Percentiles rank a stretch among this genome's conserved stretches.
These are phyloP conservation scores for Chouioia cunea DNA, from an alignment of 2,888 invertebrate genomes.

Conservation along the genomic window DNA sequence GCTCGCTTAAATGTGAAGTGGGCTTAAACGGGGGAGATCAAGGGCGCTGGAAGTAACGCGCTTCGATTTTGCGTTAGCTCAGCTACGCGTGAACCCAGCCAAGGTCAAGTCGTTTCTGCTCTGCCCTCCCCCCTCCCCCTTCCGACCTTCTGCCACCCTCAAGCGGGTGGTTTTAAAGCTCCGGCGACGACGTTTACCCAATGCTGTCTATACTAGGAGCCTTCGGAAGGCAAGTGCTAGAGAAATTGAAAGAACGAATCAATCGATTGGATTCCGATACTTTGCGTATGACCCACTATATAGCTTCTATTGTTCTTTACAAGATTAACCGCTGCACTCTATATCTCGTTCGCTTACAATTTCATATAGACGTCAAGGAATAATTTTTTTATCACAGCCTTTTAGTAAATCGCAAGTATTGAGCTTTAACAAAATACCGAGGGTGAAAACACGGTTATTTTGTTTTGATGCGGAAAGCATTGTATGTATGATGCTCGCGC, in stretches of 20 bases:
- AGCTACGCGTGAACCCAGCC: constrained; percentile 69
- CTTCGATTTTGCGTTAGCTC: constrained; percentile 69
- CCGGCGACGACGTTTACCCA: not conserved
- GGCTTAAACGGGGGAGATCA: constrained; percentile 66
- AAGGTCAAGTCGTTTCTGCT: constrained; percentile 66
- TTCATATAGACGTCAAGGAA: too few relatives aligned
- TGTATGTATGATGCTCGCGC: constrained; percentile 34
- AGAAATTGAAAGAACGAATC: too few relatives aligned
- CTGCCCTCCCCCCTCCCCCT: constrained; percentile 33
- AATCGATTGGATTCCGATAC: too few relatives aligned
- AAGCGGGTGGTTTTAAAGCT: not conserved
- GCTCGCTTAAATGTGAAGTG: constrained; percentile 60
- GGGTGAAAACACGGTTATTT: not conserved
- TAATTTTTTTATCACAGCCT: too few relatives aligned
- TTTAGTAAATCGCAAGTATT: too few relatives aligned
- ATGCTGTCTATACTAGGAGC: too few relatives aligned
- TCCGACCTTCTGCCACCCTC: not conserved
- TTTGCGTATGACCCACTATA: too few relatives aligned
- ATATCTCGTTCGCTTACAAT: too few relatives aligned
- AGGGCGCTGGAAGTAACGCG: constrained; percentile 68
- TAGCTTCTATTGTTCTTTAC: too few relatives aligned
- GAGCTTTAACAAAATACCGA: not conserved
- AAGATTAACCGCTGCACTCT: too few relatives aligned
- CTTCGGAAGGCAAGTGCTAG: too few relatives aligned
- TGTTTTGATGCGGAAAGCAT: constrained; percentile 1